These are phyloP conservation scores for Polylopha cassiicola DNA, from an alignment of 2,888 invertebrate species.

Conservation along the genomic window DNA sequence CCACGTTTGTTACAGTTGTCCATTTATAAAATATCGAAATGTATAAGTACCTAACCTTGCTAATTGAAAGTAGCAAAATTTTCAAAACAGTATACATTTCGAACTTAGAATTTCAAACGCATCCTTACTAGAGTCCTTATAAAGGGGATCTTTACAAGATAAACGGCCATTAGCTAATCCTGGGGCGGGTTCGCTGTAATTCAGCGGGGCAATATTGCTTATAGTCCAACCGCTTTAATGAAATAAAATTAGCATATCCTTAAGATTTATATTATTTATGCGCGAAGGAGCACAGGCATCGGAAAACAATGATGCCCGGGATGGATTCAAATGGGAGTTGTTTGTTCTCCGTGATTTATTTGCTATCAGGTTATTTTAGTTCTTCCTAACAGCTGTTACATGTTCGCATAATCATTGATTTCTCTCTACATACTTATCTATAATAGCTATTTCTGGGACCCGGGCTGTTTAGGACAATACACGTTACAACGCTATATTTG, in stretches of 20 bases:
- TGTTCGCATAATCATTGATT: too few species aligned
- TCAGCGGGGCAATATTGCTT: slow-evolving; percentile 68
- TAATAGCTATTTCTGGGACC: too few species aligned
- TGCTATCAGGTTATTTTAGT: slow-evolving; percentile 20
- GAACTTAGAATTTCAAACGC: slow-evolving; percentile 43
- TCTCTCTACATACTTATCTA: too few species aligned
- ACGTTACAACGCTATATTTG: too few species aligned
- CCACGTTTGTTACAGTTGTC: too few species aligned
- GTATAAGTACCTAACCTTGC: too few species aligned
- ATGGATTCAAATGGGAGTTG: slow-evolving; percentile 42
- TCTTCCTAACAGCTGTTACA: slow-evolving; percentile 23
- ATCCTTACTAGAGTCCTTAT: slow-evolving; percentile 47
- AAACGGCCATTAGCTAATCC: slow-evolving; percentile 76
- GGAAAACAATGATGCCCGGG: slow-evolving; percentile 61
- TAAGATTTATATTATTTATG: slow-evolving; percentile 75
- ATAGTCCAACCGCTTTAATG: slow-evolving; percentile 72
- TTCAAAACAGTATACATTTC: slow-evolving; percentile 6
- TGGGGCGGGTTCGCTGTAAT: slow-evolving; percentile 63
- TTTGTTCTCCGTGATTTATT: slow-evolving; percentile 24
- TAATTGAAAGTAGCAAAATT: too few species aligned
- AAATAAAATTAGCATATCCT: slow-evolving; percentile 76
- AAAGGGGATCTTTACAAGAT: slow-evolving; percentile 66
- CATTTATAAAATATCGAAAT: too few species aligned
- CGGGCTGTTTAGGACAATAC: too few species aligned
- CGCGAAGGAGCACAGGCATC: slow-evolving; percentile 42